A percentile compares a stretch with the other conserved stretches of the same genome.
These are phyloP conservation scores for Venusia cambrica DNA, from an alignment of 2,888 invertebrate genomes.

Conservation along the genomic window DNA sequence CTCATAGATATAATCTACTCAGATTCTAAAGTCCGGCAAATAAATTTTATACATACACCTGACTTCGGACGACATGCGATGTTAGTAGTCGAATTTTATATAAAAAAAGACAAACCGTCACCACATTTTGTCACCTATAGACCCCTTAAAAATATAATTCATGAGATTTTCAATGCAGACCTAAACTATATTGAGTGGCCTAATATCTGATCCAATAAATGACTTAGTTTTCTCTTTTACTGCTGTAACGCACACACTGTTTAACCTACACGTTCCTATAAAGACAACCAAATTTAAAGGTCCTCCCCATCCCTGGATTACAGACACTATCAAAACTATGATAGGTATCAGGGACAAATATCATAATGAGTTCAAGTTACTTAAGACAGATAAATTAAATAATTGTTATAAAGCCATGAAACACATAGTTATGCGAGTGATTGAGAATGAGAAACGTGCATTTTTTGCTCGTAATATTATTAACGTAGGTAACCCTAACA, in stretches of 20 bases:
- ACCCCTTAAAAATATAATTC: conserved; percentile 1
- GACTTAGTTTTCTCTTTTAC: too few relatives aligned
- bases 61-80: conserved; percentile 1
- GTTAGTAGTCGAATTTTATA: conserved; percentile 2
- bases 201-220: too few relatives aligned
- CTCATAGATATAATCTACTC: conserved; percentile 1
- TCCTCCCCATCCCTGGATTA: conserved; percentile 1
- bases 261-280: not conserved
- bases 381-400: not conserved
- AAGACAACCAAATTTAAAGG: not conserved
- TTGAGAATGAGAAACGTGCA: conserved; percentile 1
- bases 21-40: not conserved
- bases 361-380: not conserved
- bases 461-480: not conserved
- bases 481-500: not conserved
- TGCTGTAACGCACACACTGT: not conserved
- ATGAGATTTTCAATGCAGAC: not conserved
- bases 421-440: conserved; percentile 1
- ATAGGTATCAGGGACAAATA: not conserved
- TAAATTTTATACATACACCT: conserved; percentile 1
- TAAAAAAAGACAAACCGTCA: conserved; percentile 1
- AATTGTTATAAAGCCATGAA: conserved; percentile 3
- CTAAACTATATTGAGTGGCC: not conserved
- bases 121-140: conserved; percentile 1
- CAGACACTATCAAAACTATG: conserved; percentile 1